Evolutionary conservation across 2,888 invertebrate genomes (phyloP).

Genomic region (Himalopsyche japonica): DNA sequence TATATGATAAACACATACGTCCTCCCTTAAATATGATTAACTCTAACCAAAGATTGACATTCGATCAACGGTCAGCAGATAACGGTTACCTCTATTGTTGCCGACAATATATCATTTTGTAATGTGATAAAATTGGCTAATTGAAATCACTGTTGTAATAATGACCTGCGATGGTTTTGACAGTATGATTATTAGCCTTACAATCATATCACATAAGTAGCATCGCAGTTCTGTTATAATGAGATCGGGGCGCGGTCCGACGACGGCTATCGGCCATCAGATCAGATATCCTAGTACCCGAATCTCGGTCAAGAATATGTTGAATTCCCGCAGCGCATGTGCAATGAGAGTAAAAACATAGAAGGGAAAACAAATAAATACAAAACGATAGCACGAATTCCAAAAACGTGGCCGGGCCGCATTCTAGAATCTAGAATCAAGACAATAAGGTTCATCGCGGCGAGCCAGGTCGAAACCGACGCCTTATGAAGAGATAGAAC

Average conservation of each 20-base stretch:
- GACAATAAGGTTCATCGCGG: not conserved
- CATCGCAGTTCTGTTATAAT: not conserved
- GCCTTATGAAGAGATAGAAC: not conserved
- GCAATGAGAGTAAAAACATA: not conserved
- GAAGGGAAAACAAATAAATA: not conserved
- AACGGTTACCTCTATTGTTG: no score
- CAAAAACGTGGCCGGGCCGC: not conserved
- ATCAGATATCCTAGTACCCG: not conserved
- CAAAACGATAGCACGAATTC: not conserved
- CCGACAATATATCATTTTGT: no score
- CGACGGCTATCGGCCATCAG: not conserved
- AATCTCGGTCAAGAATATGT: not conserved
- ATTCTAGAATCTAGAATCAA: not conserved
- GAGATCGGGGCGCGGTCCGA: not conserved
- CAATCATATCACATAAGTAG: not conserved
- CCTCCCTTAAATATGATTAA: no score
- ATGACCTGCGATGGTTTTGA: not conserved
- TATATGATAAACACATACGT: no score
- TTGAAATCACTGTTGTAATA: not conserved
- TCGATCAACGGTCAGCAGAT: no score
- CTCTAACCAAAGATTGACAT: no score
- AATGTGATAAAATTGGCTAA: not conserved
- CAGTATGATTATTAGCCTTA: not conserved
- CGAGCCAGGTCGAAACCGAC: not conserved
- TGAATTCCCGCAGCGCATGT: not conserved